Conservation (phyloP, 2,888 invertebrate genomes). For the Polia nebulosa region DNA sequence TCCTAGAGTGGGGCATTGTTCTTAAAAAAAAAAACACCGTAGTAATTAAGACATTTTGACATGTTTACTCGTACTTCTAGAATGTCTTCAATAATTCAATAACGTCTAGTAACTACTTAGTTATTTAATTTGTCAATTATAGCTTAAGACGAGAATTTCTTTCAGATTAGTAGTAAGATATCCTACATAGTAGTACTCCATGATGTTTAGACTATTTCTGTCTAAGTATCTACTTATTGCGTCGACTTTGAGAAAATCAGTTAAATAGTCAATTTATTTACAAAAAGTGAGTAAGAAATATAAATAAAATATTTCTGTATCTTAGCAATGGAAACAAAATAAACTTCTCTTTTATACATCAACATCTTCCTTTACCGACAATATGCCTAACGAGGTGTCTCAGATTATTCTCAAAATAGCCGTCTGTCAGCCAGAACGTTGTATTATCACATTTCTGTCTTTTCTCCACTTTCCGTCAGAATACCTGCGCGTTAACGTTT, state of each 20-base stretch:
- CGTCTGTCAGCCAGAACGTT: slow-evolving; percentile 43
- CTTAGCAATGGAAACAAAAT: slow-evolving; percentile 8
- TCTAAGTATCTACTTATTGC: too few relatives aligned
- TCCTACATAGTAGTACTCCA: not conserved
- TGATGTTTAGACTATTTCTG: not conserved
- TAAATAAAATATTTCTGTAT: not conserved
- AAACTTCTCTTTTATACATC: slow-evolving; percentile 15
- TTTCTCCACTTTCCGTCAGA: slow-evolving; percentile 42
- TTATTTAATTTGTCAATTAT: slow-evolving; percentile 12
- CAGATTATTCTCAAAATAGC: slow-evolving; percentile 32
- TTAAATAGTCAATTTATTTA: not conserved
- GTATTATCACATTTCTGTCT: slow-evolving; percentile 59
- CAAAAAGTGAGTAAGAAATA: not conserved
- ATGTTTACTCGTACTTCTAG: not conserved
- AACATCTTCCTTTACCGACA: slow-evolving; percentile 27
- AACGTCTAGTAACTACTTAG: slow-evolving; percentile 10
- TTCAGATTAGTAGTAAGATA: not conserved
- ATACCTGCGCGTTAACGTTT: slow-evolving; percentile 60
- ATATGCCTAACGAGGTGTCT: slow-evolving; percentile 47
- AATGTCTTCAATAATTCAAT: not conserved
- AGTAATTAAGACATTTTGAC: not conserved
- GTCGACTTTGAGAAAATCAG: not conserved
- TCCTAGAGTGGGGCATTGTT: too few relatives aligned
- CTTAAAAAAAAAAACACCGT: too few relatives aligned
- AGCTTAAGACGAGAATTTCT: not conserved